These are phyloP conservation scores for Centropyge bicolor DNA, from an alignment of 2,797 vertebrate species.

Conservation along the genomic window DNA sequence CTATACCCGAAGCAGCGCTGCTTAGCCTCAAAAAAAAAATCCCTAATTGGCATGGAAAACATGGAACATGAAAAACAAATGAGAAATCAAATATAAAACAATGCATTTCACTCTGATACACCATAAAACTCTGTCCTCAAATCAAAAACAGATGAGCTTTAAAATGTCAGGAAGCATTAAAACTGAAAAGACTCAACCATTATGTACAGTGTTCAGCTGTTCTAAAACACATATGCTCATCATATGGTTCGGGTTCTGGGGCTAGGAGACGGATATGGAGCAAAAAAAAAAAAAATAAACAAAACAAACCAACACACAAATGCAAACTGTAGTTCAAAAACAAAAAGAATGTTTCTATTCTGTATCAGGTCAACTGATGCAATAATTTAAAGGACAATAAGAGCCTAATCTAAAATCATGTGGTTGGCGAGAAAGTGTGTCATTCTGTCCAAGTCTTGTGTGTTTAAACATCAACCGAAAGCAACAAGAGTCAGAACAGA, in stretches of 20 bases:
- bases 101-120: conserved; percentile 51
- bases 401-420: conserved; percentile 49
- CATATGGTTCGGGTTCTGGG: conserved; percentile 33
- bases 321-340: conserved; percentile 37
- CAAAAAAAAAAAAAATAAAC: conserved; percentile 36
- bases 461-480: conserved; percentile 30
- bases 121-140: conserved; percentile 56
- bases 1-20: conserved; percentile 45
- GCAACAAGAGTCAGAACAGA: conserved; percentile 18
- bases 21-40: conserved; percentile 59
- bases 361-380: conserved; percentile 88
- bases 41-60: conserved; percentile 64
- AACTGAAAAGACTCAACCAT: conserved; percentile 34
- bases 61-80: conserved; percentile 36
- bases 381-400: conserved; percentile 74
- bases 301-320: conserved; percentile 33
- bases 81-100: conserved; percentile 42
- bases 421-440: background rate
- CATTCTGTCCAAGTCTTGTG: no score
- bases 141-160: conserved; percentile 47
- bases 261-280: conserved; percentile 53
- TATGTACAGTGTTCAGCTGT: conserved; percentile 42
- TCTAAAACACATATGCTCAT: conserved; percentile 53
- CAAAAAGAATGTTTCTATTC: conserved; percentile 27
- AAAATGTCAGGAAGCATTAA: conserved; percentile 65